These are phyloP conservation scores for Cydia splendana DNA, from an alignment of 1,140 invertebrate genomes.

Conservation along the genomic window DNA sequence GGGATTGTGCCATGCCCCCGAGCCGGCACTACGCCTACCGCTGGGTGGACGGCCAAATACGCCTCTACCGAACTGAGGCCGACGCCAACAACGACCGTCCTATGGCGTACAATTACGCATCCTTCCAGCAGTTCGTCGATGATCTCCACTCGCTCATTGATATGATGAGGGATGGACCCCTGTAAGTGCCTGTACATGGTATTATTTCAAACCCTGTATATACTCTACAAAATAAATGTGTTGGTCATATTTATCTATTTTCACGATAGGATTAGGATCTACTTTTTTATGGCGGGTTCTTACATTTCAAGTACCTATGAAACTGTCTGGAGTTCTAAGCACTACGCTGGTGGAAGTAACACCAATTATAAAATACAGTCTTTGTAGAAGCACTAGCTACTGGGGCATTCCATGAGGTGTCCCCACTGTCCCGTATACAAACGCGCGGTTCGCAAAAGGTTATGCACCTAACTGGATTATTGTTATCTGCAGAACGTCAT, in stretches of 20 bases:
- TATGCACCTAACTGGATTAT: too few relatives aligned
- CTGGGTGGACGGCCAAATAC: constrained; percentile 89
- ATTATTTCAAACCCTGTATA: too few relatives aligned
- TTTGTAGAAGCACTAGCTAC: background rate
- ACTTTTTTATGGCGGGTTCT: too few relatives aligned
- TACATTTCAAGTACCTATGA: too few relatives aligned
- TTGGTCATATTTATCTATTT: too few relatives aligned
- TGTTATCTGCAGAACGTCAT: constrained; percentile 90
- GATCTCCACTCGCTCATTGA: constrained; percentile 91
- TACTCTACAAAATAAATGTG: too few relatives aligned
- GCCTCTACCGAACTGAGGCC: constrained; percentile 86
- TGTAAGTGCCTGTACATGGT: constrained; percentile 81
- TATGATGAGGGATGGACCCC: constrained; percentile 96
- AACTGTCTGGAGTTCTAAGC: too few relatives aligned
- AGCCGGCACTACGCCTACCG: constrained; percentile 85
- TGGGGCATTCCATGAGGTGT: too few relatives aligned
- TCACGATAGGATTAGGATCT: too few relatives aligned
- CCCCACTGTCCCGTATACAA: too few relatives aligned
- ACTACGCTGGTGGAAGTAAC: too few relatives aligned
- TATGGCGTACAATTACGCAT: constrained; percentile 86
- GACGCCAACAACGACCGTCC: constrained; percentile 79
- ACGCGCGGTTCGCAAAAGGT: too few relatives aligned
- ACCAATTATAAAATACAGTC: background rate
- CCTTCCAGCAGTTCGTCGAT: constrained; percentile 86
- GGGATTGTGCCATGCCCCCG: constrained; percentile 87